phyloP scores from a whole-genome alignment of 2,888 invertebrate genomes.

The Andrena minutula region DNA sequence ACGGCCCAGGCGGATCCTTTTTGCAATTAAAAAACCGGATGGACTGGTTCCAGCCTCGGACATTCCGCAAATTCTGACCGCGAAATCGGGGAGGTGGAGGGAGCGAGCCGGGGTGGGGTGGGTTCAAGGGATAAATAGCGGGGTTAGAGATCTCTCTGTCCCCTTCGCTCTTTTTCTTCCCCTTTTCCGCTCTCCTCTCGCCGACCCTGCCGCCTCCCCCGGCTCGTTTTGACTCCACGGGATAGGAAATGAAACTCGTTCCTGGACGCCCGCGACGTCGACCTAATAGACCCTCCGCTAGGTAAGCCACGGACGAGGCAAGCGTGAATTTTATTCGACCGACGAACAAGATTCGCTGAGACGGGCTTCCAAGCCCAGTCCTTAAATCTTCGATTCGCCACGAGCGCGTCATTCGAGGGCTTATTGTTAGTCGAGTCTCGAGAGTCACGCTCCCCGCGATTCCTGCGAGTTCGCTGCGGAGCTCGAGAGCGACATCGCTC shows the following conservation, averaged over 20 bases:
- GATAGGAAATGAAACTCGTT: slow-evolving; percentile 73
- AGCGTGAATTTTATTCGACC: slow-evolving; percentile 29
- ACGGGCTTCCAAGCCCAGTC: too few relatives aligned
- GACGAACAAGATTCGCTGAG: neutral
- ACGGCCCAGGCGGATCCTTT: slow-evolving; percentile 78
- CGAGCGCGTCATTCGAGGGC: too few relatives aligned
- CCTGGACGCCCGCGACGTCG: slow-evolving; percentile 58
- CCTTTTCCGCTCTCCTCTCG: slow-evolving; percentile 13
- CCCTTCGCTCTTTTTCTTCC: slow-evolving; percentile 22
- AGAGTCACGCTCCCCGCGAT: too few relatives aligned
- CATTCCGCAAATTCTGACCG: slow-evolving; percentile 84
- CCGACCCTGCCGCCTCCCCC: neutral
- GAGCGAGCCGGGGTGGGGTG: slow-evolving; percentile 41
- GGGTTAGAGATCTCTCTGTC: slow-evolving; percentile 63
- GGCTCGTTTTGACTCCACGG: slow-evolving; percentile 38
- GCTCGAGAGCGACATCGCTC: neutral
- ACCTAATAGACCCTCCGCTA: slow-evolving; percentile 52
- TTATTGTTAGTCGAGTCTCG: too few relatives aligned
- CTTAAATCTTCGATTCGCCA: too few relatives aligned
- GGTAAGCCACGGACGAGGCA: slow-evolving; percentile 4
- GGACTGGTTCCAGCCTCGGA: slow-evolving; percentile 83
- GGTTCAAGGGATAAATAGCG: slow-evolving; percentile 76
- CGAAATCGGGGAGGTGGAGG: slow-evolving; percentile 79
- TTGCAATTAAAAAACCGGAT: slow-evolving; percentile 85
- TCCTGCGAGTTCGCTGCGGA: neutral